Evolutionary conservation across 2,113 vertebrate species (phyloP), one percentile per base, ranked within the genome.

Genomic region (Cyprinodon variegatus): DNA sequence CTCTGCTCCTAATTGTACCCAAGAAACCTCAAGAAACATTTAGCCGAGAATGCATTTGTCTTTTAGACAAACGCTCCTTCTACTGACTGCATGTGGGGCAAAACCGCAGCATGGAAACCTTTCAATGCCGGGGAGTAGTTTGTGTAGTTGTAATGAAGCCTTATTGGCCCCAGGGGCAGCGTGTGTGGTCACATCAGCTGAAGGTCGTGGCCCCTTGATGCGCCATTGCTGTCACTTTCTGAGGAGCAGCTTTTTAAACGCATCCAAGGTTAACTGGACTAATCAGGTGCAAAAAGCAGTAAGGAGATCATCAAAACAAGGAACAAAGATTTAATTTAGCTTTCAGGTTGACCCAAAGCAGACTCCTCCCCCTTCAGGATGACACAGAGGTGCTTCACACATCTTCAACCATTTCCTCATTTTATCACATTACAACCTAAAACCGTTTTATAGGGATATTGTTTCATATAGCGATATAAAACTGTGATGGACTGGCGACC

Each of bases 21-120:
- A 36, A 61, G 74, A 78, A 87, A 70, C 68, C 67, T 50, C 73
- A 78, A 87, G 84, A 80, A 45, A 66, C 57, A 61, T 81, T 86
- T 65, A 29, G 71, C 82, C 60, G 77, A 82, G 83, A 70, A 76
- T 72, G 62, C 70, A 48, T 64, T 46, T 41, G 39, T 48, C 45
- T 45, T 22, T 22, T 48, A 67, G 82, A 87, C 74, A 74, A 86
- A 79, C 59, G 82, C 48, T 63, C 45, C 53, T 6, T 4, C 37
- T 65, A 70, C 71, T 81, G 65, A 22, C 63, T 43, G 68, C 80
- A 0, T 15, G 57, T 0, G 69, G 83, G 83, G 84, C 78, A 83
- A 63, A 64, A 86, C 79, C 80, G 5, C 81, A 86, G 84, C 81
- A 76, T 82, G 83, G 87, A 91, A 91, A 89, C 76, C n/a, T 79